Conservation (phyloP, 2,113 vertebrate genomes). For the Barnardius zonarius region DNA sequence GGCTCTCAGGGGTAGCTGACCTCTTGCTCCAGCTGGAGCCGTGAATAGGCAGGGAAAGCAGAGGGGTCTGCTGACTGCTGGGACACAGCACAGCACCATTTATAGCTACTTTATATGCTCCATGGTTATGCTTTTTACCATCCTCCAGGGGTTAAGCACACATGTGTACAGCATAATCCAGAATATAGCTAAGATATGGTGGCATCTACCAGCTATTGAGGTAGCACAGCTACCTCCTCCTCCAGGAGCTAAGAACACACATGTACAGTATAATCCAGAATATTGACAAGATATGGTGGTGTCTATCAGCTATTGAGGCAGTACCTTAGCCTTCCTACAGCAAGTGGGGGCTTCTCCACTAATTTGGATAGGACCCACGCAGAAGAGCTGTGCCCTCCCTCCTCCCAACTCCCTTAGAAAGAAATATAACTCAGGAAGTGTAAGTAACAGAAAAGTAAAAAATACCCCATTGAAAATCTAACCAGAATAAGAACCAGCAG, state of each 20-base stretch:
- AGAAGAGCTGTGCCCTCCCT: not conserved
- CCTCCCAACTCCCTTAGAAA: not conserved
- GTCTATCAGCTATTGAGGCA: not conserved
- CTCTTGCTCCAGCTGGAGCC: not conserved
- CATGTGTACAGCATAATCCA: not conserved
- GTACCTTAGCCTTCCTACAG: not conserved
- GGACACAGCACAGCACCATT: not conserved
- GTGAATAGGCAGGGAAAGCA: not conserved
- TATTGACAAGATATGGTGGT: accelerated
- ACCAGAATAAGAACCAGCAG: not conserved
- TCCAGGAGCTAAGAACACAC: not conserved
- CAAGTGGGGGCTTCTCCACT: not conserved
- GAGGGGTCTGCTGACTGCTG: not conserved
- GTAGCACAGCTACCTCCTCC: too few species aligned
- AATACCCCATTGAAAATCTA: not conserved
- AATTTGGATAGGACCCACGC: not conserved
- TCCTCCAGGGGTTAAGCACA: not conserved
- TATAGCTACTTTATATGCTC: not conserved
- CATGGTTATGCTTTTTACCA: not conserved
- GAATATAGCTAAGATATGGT: accelerated
- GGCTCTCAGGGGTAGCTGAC: not conserved
- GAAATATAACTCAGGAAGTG: not conserved
- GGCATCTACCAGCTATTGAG: not conserved
- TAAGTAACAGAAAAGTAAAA: not conserved
- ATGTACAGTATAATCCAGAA: not conserved